Evolutionary conservation across 1,140 invertebrate genomes (phyloP).

Genomic region (Lordiphosa collinella): DNA sequence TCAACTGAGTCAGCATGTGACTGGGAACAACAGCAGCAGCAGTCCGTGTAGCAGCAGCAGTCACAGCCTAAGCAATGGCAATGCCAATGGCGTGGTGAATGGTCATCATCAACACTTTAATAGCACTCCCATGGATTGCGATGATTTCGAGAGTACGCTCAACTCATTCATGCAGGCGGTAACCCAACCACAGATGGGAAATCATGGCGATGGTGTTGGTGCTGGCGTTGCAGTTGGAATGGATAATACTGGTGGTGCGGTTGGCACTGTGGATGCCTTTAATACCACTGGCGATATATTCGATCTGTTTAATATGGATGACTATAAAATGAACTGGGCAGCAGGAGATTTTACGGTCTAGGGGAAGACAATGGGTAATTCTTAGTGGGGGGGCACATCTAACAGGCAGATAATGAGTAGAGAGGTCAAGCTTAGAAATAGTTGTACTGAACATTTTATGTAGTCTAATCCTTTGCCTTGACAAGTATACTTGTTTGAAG

Average conservation of each 20-base stretch:
- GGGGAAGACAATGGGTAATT: background rate
- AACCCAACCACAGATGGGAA: constrained; percentile 41
- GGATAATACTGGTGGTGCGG: constrained; percentile 1
- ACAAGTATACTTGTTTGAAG: no score
- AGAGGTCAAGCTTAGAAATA: no score
- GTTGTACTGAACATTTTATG: no score
- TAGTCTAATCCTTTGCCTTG: no score
- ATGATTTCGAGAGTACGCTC: constrained; percentile 77
- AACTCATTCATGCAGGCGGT: constrained; percentile 71
- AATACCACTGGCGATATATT: constrained; percentile 67
- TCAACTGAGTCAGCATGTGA: constrained; percentile 63
- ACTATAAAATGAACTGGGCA: constrained; percentile 79
- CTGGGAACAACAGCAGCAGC: constrained; percentile 18
- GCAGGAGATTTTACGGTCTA: constrained; percentile 77
- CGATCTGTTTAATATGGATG: constrained; percentile 78
- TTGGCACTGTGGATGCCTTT: constrained; percentile 57
- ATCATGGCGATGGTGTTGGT: constrained; percentile 36
- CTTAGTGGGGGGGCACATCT: no score
- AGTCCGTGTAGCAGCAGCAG: constrained; percentile 8
- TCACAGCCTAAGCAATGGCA: constrained; percentile 5
- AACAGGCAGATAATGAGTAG: no score
- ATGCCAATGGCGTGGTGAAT: constrained; percentile 20
- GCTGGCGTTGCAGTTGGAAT: constrained; percentile 10
- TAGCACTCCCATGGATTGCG: constrained; percentile 76
- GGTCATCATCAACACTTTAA: constrained; percentile 37